Evolutionary conservation across 2,113 vertebrate species (phyloP), one percentile per base, ranked within the genome.

Genomic region (Hypomesus transpacificus): DNA sequence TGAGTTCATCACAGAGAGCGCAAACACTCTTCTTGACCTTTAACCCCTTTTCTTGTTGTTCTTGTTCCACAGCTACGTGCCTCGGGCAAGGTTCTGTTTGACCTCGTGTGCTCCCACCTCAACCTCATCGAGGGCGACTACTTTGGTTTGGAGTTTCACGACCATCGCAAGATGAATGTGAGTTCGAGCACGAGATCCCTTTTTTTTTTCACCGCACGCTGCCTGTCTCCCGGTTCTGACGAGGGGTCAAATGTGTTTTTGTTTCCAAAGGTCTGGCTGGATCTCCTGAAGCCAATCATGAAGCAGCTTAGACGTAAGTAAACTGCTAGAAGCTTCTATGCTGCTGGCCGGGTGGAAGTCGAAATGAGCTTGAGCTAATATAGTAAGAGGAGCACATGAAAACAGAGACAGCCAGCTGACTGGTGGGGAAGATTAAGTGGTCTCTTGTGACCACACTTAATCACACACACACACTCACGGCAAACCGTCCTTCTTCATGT

Each of bases 71-170:
- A 99, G 97, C 93, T 95, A 92, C 94, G 95, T 89, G 95, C 95
- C 71, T 94, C 96, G 0, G 97, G 97, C 67, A 98, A 96, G 77
- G 91, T 94, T 86, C 84, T 99, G 78, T 91, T 99, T 72, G 95
- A 98, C 67, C 91, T 95, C 2, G 95, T 98, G 71, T 99, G 96
- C 86, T 92, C 85, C 80, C 95, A 97, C 87, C 92, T 99, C 83
- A 98, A 98, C 78, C 95, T 99, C 50, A 90, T 98, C n/a, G 97
- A 99, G 85, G 96, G 96, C 0, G 97, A 99, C 86, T 99, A 99
- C 87, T 99, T 99, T 70, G 95, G 97, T 83, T 90, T 99, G 67
- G 96, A 99, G 88, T 98, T 94, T 88, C 94, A 94, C 75, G 96
- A 96, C 86, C 94, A 96, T 85, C 94, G 92, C 72, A 98, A 98